phyloP scores from a whole-genome alignment of 2,888 invertebrate genomes.

The Lamellibrachia columna region DNA sequence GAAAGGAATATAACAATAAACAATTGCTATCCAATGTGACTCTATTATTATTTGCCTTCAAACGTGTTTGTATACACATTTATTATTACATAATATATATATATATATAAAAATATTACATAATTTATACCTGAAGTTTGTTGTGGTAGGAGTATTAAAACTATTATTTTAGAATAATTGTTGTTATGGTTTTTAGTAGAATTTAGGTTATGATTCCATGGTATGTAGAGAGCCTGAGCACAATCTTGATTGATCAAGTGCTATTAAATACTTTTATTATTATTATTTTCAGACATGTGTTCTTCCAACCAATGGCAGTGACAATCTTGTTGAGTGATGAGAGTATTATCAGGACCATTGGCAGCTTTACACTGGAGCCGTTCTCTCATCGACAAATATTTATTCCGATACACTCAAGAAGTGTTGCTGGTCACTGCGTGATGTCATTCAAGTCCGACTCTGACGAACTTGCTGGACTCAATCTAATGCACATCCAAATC shows the following conservation, averaged over 20 bases:
- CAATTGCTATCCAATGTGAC: too few relatives aligned
- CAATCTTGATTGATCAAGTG: not conserved
- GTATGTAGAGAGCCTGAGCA: not conserved
- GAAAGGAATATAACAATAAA: too few relatives aligned
- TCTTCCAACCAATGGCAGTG: not conserved
- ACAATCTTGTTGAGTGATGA: conserved; percentile 33
- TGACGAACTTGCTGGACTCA: conserved; percentile 1
- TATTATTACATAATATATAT: not conserved
- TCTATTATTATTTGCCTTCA: too few relatives aligned
- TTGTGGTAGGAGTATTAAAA: not conserved
- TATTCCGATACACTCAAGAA: conserved; percentile 35
- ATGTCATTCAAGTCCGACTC: conserved; percentile 35
- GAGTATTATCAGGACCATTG: conserved; percentile 31
- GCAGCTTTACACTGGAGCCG: conserved; percentile 30
- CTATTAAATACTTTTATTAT: not conserved
- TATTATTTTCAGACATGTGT: not conserved
- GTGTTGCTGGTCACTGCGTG: conserved; percentile 37
- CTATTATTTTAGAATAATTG: not conserved
- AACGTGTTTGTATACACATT: not conserved
- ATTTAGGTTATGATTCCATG: not conserved
- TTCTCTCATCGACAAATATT: not conserved
- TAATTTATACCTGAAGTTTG: not conserved
- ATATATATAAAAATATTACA: not conserved
- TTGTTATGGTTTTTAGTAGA: not conserved
- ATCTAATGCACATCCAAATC: conserved; percentile 31